Conservation (phyloP, 2,888 invertebrate genomes). For the Podotricha telesiphe region DNA sequence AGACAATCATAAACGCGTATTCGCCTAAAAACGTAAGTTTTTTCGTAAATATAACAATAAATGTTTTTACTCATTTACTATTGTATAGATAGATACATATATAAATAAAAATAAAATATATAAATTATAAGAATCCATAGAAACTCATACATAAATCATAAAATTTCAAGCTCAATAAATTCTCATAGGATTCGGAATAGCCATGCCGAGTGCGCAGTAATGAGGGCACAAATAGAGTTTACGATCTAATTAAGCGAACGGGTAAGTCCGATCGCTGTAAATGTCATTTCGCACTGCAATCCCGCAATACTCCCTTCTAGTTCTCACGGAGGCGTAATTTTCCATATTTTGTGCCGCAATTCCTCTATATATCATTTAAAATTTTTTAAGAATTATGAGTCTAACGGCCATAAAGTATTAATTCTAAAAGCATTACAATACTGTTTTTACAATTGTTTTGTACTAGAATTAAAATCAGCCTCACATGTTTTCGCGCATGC, state of each 20-base stretch:
- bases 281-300: slow-evolving; percentile 68
- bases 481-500: too few species aligned
- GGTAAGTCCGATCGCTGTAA: slow-evolving; percentile 58
- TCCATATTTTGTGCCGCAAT: slow-evolving; percentile 38
- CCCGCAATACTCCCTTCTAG: slow-evolving; percentile 39
- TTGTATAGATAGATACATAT: too few species aligned
- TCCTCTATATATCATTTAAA: slow-evolving; percentile 21
- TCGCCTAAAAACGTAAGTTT: too few species aligned
- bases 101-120: not conserved
- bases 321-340: slow-evolving; percentile 55
- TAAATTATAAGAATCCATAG: not conserved
- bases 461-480: not conserved
- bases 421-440: not conserved
- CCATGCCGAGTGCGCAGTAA: slow-evolving; percentile 29
- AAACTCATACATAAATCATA: slow-evolving; percentile 20
- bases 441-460: not conserved
- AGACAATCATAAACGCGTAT: too few species aligned
- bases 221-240: slow-evolving; percentile 44
- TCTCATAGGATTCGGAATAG: slow-evolving; percentile 37
- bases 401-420: slow-evolving; percentile 13
- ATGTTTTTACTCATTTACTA: too few species aligned
- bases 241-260: slow-evolving; percentile 75
- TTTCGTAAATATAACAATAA: too few species aligned
- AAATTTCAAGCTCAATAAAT: slow-evolving; percentile 33
- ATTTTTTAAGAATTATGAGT: slow-evolving; percentile 20